Conservation (phyloP, 2,797 vertebrate genomes). For the Macroramphosus scolopax region DNA sequence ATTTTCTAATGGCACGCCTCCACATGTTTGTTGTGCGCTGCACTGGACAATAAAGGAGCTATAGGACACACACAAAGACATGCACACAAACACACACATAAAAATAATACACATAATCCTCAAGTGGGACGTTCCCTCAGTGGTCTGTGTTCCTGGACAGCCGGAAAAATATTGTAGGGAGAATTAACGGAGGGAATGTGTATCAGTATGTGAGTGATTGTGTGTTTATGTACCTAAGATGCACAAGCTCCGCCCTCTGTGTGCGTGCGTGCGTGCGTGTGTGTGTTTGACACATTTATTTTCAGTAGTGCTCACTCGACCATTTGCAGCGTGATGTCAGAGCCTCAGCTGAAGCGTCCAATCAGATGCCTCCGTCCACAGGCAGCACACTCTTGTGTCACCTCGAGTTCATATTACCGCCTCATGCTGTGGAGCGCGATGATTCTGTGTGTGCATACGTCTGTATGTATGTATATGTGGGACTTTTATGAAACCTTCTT, state of each 20-base stretch:
- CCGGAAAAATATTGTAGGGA: constrained; percentile 23
- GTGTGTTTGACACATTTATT: no score
- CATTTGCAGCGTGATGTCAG: constrained; percentile 24
- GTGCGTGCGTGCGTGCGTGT: no score
- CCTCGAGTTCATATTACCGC: constrained; percentile 37
- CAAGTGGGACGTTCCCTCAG: constrained; percentile 17
- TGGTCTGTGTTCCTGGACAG: constrained; percentile 40
- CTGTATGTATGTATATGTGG: constrained; percentile 20
- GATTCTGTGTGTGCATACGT: constrained; percentile 10
- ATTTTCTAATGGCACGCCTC: constrained; percentile 34
- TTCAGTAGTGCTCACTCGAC: no score
- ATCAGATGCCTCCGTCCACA: constrained; percentile 33
- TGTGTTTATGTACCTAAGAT: constrained; percentile 12
- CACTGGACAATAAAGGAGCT: constrained; percentile 30
- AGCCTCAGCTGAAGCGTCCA: constrained; percentile 24
- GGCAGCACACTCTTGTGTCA: constrained; percentile 45
- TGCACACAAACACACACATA: constrained; percentile 1
- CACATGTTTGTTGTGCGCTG: constrained; percentile 19
- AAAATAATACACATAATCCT: constrained; percentile 46
- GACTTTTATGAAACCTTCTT: constrained; percentile 45
- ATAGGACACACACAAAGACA: constrained; percentile 2
- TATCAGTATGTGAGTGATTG: constrained; percentile 8
- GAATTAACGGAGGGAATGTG: constrained; percentile 43
- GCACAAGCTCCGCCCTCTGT: constrained; percentile 6
- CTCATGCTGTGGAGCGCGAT: constrained; percentile 16